phyloP scores from a whole-genome alignment of 92 coral and sea anemone genomes.

The Siderastrea radians region DNA sequence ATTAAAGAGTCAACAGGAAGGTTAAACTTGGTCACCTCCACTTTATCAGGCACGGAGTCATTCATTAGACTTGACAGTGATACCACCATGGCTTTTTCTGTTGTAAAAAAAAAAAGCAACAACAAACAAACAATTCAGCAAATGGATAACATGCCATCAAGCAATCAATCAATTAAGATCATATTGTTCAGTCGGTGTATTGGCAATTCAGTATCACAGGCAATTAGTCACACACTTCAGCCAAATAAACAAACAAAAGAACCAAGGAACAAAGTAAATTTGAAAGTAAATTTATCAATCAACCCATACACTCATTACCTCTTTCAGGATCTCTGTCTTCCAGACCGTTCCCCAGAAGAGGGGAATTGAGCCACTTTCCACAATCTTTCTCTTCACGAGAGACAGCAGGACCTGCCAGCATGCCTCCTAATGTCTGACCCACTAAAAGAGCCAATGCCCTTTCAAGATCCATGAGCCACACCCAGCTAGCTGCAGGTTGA shows the following conservation, averaged over 20 bases:
- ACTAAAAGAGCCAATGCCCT: conserved; percentile 82
- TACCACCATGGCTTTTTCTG: conserved; percentile 83
- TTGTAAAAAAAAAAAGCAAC: not conserved
- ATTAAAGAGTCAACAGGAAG: conserved; percentile 75
- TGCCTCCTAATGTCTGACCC: conserved; percentile 82
- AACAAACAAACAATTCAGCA: not conserved
- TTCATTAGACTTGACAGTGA: conserved; percentile 76
- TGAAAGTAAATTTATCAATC: not conserved
- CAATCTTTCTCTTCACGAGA: conserved; percentile 82
- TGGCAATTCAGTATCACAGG: no score
- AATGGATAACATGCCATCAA: not conserved
- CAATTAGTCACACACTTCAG: not conserved
- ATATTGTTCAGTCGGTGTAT: not conserved
- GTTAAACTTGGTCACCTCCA: conserved; percentile 72
- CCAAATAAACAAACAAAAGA: not conserved
- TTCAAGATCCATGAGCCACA: conserved; percentile 86
- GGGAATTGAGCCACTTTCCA: conserved; percentile 85
- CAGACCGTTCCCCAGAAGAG: conserved; percentile 78
- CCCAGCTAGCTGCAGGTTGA: conserved; percentile 91
- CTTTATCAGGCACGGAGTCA: conserved; percentile 78
- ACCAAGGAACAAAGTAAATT: not conserved
- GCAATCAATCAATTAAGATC: not conserved
- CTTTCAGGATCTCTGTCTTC: conserved; percentile 83
- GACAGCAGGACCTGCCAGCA: conserved; percentile 82
- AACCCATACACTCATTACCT: conserved; percentile 40